Evolutionary conservation across 2,888 invertebrate genomes (phyloP), one percentile per base, ranked within the genome.

Genomic region (Parapristionchus giblindavisi): DNA sequence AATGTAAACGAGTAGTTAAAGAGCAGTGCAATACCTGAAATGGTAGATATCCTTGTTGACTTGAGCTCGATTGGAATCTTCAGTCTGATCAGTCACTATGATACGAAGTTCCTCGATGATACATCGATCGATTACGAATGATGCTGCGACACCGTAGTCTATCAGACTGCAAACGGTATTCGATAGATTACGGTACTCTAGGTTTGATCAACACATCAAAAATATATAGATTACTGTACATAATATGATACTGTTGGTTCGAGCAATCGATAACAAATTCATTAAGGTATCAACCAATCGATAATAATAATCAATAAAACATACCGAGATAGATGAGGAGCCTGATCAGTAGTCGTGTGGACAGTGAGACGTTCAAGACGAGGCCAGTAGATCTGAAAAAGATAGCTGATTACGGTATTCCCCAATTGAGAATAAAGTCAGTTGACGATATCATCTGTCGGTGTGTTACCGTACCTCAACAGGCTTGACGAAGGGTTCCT

Each of bases 111-210:
- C 77, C 58, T 83, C 80, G 76, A 87, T 78, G 32, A 75, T 77
- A n/a, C 78, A 75, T 27, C 85, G 76, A 76, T 86, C 81, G 66
- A 87, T 77, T 36, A 87, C 83, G 60, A 79, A 75, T 11, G 80
- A 80, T 43, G 85, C 83, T 51, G 83, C 78, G 11, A 87, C 86
- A 48, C 87, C 87, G 76, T 87, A 87, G 79, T 87, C 85, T 54
- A 87, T 75, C 75, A 87, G 79, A 71, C 85, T 84, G 77, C 68
- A 83, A 77, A 4, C n/a, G n/a, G n/a, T n/a, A n/a, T n/a, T n/a
- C n/a, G n/a, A n/a, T n/a, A n/a, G n/a, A n/a, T n/a, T n/a, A n/a
- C n/a, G n/a, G n/a, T n/a, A n/a, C n/a, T n/a, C n/a, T n/a, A n/a
- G n/a, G n/a, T n/a, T n/a, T n/a, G n/a, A n/a, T n/a, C n/a, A n/a